These are phyloP conservation scores for Clarias platycephalus DNA, from an alignment of 2,797 vertebrate species.

Conservation along the genomic window DNA sequence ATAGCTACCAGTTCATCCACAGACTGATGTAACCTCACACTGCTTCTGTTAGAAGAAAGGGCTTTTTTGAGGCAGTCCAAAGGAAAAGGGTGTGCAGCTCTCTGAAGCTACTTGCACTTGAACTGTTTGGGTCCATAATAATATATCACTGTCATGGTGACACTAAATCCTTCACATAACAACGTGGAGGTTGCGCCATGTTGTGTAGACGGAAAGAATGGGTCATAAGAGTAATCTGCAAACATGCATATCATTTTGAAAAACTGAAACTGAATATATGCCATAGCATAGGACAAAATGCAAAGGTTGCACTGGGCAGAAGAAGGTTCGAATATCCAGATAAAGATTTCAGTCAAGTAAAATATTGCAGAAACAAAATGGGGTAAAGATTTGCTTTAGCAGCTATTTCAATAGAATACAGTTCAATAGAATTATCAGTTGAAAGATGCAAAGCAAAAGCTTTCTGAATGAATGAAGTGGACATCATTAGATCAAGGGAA, in stretches of 20 bases:
- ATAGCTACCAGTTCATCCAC: conserved; percentile 51
- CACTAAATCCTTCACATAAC: conserved; percentile 55
- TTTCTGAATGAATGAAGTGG: neutral
- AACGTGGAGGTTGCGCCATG: neutral
- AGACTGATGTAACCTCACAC: conserved; percentile 59
- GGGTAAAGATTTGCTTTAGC: conserved; percentile 64
- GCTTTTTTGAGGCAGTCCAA: conserved; percentile 41
- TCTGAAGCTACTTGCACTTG: conserved; percentile 36
- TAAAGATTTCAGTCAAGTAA: neutral
- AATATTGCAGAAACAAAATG: conserved; percentile 59
- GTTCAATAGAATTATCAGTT: conserved; percentile 12
- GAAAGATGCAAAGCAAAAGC: neutral
- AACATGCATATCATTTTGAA: neutral
- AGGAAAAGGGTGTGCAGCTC: conserved; percentile 40
- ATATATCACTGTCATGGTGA: conserved; percentile 65
- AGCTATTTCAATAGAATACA: conserved; percentile 55
- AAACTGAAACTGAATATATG: neutral
- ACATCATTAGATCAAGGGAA: neutral
- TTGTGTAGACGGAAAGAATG: neutral
- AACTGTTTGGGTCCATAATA: conserved; percentile 68
- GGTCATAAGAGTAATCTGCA: neutral
- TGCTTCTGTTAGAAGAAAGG: conserved; percentile 40
- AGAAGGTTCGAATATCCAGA: neutral
- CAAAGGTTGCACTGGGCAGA: neutral
- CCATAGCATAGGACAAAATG: conserved; percentile 71